Evolutionary conservation across 2,113 vertebrate species (phyloP), one percentile per base, ranked within the genome.

Genomic region (Solea senegalensis): DNA sequence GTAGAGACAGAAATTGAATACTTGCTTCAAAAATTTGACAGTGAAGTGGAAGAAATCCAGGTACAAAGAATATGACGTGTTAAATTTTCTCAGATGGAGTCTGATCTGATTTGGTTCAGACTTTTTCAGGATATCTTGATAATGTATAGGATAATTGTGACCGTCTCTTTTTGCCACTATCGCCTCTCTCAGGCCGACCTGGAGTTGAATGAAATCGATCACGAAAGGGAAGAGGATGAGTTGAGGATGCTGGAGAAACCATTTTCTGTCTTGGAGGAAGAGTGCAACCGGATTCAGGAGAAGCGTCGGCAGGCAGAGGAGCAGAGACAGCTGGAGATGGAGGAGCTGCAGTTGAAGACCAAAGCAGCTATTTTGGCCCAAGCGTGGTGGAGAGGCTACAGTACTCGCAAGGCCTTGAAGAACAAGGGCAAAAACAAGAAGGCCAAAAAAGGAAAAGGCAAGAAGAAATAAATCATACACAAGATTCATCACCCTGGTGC

Each of bases 1-100:
- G 9, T 92, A 41, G 95, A 95, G 79, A 89, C 6, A 0, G 94
- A 96, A 83, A 94, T 95, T 10, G 89, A 94, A 70, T 91, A 94
- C 79, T 93, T 95, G 94, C 87, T 97, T 63, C 91, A 95, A 86
- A 94, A 91, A 57, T 98, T 97, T 0, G 94, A 98, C 10, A 45
- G 4, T 0, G 90, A 96, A 72, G 95, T 98, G 83, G 53, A 71
- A 70, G 91, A 94, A 78, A 95, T 93, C 52, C 95, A 98, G 95
- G 97, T 98, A 95, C 5, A 72, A 67, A 71, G 21, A 21, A 26
- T 34, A 11, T 34, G 3, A 6, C 5, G 34, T 34, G 34, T 34
- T 34, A 1, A 34, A 34, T 34, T 34, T 34, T 6, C 10, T 48
- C 14, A 4, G 8, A 12, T 45, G 44, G 11, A 45, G 44, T 45